These are phyloP conservation scores for Potamarius usumacintae DNA, from an alignment of 2,113 vertebrate genomes.

Conservation along the genomic window DNA sequence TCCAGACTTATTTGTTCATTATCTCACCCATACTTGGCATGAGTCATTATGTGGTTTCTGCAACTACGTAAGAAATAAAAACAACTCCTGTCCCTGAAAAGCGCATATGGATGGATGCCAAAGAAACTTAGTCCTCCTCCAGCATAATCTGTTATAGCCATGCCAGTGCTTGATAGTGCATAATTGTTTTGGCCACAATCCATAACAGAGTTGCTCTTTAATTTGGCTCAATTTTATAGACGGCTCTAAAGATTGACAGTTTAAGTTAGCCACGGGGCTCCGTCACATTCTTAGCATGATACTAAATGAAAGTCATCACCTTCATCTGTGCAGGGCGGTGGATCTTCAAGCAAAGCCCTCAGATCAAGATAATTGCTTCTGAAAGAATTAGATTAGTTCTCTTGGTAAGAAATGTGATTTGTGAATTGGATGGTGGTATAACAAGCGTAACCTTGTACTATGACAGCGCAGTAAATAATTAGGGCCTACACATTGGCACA, in stretches of 20 bases:
- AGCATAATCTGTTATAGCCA: constrained; percentile 64
- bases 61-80: not conserved
- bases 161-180: constrained; percentile 34
- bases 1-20: constrained; percentile 7
- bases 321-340: constrained; percentile 59
- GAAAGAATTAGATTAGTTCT: constrained; percentile 75
- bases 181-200: constrained; percentile 69
- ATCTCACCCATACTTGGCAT: not conserved
- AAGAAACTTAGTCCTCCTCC: constrained; percentile 56
- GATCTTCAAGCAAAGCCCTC: constrained; percentile 57
- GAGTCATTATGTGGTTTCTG: not conserved
- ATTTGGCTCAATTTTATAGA: constrained; percentile 74
- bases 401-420: constrained; percentile 69
- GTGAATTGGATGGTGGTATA: constrained; percentile 65
- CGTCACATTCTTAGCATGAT: constrained; percentile 53
- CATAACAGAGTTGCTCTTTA: constrained; percentile 65
- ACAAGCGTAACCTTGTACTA: constrained; percentile 69
- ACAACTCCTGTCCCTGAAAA: constrained; percentile 12
- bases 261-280: constrained; percentile 70
- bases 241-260: constrained; percentile 74
- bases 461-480: constrained; percentile 67
- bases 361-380: constrained; percentile 76
- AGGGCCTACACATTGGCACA: constrained; percentile 61
- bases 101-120: constrained; percentile 20
- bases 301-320: constrained; percentile 66